These are phyloP conservation scores for Torymus aiolomorphi DNA, from an alignment of 2,888 invertebrate species.

Conservation along the genomic window DNA sequence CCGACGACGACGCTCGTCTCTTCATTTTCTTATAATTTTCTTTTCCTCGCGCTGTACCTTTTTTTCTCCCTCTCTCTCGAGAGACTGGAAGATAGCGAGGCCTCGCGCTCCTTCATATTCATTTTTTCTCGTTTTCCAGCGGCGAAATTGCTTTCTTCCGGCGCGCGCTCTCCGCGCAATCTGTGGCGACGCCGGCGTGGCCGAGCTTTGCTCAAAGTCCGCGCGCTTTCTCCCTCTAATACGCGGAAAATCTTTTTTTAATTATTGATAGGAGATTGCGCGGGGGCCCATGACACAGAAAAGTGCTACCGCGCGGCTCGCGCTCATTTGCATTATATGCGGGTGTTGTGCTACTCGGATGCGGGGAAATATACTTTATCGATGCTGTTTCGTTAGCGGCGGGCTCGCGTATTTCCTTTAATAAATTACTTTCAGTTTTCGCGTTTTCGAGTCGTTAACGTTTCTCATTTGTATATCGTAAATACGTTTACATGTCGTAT, in stretches of 20 bases:
- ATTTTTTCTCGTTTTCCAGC: conserved; percentile 42
- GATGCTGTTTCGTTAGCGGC: too few species aligned
- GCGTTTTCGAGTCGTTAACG: too few species aligned
- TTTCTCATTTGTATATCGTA: too few species aligned
- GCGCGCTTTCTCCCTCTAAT: background rate
- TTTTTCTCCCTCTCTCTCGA: conserved; percentile 1
- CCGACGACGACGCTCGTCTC: background rate
- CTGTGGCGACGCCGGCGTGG: background rate
- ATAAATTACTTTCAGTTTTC: too few species aligned
- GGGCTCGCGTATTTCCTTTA: too few species aligned
- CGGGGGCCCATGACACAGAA: background rate
- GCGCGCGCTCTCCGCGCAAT: background rate
- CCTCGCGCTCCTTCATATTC: conserved; percentile 56
- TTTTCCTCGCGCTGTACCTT: background rate
- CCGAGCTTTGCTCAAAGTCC: background rate
- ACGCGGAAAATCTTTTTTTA: conserved; percentile 49
- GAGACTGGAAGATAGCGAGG: background rate
- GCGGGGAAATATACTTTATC: too few species aligned
- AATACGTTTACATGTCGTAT: too few species aligned
- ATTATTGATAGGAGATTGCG: conserved; percentile 35
- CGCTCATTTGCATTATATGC: too few species aligned
- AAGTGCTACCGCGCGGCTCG: background rate
- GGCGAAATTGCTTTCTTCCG: conserved; percentile 51
- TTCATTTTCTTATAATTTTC: conserved; percentile 33
- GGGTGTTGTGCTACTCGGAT: too few species aligned